These are phyloP conservation scores for Xestobium rufovillosum DNA, from an alignment of 2,888 invertebrate species.

Conservation along the genomic window DNA sequence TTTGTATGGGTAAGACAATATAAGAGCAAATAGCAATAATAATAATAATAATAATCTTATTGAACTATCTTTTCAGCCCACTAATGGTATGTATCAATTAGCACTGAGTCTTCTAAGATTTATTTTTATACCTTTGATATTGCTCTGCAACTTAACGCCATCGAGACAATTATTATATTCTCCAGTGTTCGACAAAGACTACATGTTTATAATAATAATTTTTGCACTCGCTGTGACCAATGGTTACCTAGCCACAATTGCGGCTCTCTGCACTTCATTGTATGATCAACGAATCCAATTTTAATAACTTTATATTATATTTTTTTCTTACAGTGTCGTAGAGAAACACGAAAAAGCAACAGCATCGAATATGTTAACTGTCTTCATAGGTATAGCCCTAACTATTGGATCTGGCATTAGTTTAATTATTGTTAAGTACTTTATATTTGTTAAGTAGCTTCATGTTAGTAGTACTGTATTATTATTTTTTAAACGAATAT, in stretches of 20 bases:
- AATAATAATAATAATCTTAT: slow-evolving; percentile 2
- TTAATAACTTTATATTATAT: too few relatives aligned
- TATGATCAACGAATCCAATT: slow-evolving; percentile 43
- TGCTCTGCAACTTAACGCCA: slow-evolving; percentile 83
- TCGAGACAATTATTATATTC: slow-evolving; percentile 65
- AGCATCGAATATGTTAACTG: slow-evolving; percentile 81
- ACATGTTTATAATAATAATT: slow-evolving; percentile 70
- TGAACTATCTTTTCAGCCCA: slow-evolving; percentile 49
- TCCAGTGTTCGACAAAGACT: slow-evolving; percentile 73
- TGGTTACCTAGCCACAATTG: slow-evolving; percentile 83
- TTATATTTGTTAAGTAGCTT: too few relatives aligned
- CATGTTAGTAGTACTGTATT: too few relatives aligned
- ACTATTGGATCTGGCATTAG: slow-evolving; percentile 75
- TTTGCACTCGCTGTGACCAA: slow-evolving; percentile 74
- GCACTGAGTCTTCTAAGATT: slow-evolving; percentile 58
- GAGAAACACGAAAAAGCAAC: slow-evolving; percentile 76
- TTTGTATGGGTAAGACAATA: too few relatives aligned
- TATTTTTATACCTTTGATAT: slow-evolving; percentile 71
- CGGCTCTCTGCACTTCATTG: slow-evolving; percentile 81
- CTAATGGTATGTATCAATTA: slow-evolving; percentile 58
- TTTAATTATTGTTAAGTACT: slow-evolving; percentile 57
- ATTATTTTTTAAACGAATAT: too few relatives aligned
- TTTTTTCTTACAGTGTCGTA: slow-evolving; percentile 58
- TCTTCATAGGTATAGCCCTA: slow-evolving; percentile 77
- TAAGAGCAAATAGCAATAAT: slow-evolving; percentile 59